Base-by-base conservation (phyloP, 2,113 vertebrate genomes). In the Rhabdornis inornatus region DNA sequence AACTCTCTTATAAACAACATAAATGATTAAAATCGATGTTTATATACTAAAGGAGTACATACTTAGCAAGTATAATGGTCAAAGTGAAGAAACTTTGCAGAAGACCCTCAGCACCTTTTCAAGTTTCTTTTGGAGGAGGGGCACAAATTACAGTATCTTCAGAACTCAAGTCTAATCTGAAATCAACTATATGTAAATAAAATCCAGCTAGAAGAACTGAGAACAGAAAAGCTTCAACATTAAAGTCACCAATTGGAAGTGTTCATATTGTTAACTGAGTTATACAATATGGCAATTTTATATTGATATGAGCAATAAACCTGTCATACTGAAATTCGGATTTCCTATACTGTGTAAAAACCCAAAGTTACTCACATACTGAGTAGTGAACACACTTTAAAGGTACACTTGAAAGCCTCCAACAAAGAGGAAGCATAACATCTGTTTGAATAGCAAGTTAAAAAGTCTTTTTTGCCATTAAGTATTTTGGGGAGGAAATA, bases 191-290 rank as follows among this genome's bases (percentile, higher is more conserved):
- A 94, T 50, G 37, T 52, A 96, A 83, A 37, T 68, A 79, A 92
- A 94, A 81, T 69, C 33, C 84, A 89, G 88, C 83, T 92, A 74
- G 95, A 97, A 97, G 90, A 96, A 89, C 95, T 92, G 87, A 75
- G 39, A 94, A 89, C 72, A 93, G 83, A 83, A 91, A 90, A 94
- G 84, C 64, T 93, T 96, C 63, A 94, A 92, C 94, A 97, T 92
- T 97, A 83, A 90, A 92, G 88, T 94, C 68, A 95, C 6, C 89
- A 90, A 91, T 22, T 96, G 90, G 94, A 96, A 87, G 95, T 94
- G 85, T 91, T 96, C 95, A 96, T 97, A 97, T 96, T 98, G 96
- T 96, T 97, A 95, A 95, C 69, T 93, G 94, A 96, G 86, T 84
- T 90, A 89, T 96, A 87, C 94, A 94, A 96, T 97, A 95, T 96